A percentile compares a stretch with the other conserved stretches of the same genome.
Conservation (phyloP, 2,113 vertebrate species). For the Apteryx owenii region DNA sequence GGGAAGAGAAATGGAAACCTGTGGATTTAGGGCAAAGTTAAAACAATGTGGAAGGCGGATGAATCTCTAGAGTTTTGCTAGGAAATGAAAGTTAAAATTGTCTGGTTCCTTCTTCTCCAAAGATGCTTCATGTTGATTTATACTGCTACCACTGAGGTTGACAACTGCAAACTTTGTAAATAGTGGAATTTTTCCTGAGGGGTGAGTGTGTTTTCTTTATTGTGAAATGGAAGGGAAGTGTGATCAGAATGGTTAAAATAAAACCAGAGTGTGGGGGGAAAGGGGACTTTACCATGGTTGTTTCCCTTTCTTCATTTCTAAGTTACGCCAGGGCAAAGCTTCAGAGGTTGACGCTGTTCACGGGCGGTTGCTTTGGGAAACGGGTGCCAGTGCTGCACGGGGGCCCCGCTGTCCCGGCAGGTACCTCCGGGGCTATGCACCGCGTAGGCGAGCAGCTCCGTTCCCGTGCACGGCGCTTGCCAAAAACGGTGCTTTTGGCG, state of each 20-base stretch:
- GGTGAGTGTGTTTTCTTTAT: constrained; percentile 1
- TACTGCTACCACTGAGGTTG: neutral
- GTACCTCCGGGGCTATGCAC: neutral
- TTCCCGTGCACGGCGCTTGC: neutral
- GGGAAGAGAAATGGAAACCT: constrained; percentile 9
- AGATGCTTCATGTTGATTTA: constrained; percentile 5
- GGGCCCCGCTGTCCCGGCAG: neutral
- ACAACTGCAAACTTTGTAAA: constrained; percentile 27
- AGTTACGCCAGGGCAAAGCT: neutral
- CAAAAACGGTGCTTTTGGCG: neutral
- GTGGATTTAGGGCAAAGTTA: constrained; percentile 29
- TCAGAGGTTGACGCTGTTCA: neutral
- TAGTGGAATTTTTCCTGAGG: neutral
- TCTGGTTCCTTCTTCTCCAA: neutral
- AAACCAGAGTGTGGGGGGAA: neutral
- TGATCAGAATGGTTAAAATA: neutral
- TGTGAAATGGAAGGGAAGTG: neutral
- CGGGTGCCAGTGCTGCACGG: neutral
- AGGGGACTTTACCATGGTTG: neutral
- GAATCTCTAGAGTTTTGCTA: constrained; percentile 19
- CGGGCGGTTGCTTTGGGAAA: neutral
- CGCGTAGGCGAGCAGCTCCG: neutral
- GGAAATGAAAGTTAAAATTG: constrained; percentile 59
- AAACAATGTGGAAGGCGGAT: constrained; percentile 22
- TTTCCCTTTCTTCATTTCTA: neutral